Conservation (phyloP, 2,113 vertebrate species). For the Sinosuthora webbiana region DNA sequence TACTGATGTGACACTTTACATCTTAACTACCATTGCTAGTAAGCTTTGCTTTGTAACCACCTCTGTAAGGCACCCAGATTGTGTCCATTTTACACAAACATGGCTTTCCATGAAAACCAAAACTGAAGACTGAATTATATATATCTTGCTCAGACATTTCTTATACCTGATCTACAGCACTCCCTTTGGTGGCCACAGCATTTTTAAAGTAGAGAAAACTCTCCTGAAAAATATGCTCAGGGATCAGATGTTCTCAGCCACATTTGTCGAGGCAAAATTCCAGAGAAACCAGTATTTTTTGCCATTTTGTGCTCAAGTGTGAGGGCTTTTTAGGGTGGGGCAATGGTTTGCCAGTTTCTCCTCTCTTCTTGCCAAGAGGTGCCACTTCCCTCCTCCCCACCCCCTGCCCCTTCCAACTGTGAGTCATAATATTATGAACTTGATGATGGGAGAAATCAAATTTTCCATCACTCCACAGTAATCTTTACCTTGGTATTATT, state of each 20-base stretch:
- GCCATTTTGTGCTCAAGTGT: background rate
- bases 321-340: background rate
- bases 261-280: background rate
- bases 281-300: background rate
- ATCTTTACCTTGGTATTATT: constrained; percentile 42
- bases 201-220: background rate
- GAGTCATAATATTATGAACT: constrained; percentile 25
- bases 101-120: background rate
- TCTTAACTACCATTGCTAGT: background rate
- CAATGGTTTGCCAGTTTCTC: background rate
- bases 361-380: constrained; percentile 13
- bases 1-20: background rate
- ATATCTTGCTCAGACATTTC: background rate
- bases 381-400: background rate
- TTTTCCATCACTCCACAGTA: constrained; percentile 34
- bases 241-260: background rate
- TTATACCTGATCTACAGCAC: background rate
- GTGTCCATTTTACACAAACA: background rate
- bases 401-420: background rate
- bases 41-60: background rate
- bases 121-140: background rate
- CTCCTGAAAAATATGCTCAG: background rate
- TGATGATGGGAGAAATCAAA: constrained; percentile 20
- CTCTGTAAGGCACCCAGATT: background rate
- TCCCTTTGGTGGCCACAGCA: background rate